A percentile compares a stretch with the other conserved stretches of the same genome.
phyloP scores from a whole-genome alignment of 2,113 vertebrate genomes.

The Rattus rattus region DNA sequence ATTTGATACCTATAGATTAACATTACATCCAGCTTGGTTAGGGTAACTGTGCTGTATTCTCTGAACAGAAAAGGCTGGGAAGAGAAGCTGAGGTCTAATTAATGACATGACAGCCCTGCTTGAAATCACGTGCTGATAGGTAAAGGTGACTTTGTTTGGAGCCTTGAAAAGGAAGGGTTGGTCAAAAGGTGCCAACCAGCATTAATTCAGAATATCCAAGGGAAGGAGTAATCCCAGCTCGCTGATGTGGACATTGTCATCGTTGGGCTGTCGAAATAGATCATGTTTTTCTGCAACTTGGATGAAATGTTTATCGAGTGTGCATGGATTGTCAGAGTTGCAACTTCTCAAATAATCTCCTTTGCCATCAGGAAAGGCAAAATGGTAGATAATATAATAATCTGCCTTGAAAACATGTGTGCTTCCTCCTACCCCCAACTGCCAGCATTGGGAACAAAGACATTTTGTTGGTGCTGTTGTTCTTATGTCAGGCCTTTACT shows the following conservation, averaged over 20 bases:
- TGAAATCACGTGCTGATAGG: neutral
- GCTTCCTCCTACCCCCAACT: no score
- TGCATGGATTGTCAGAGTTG: neutral
- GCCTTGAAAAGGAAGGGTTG: neutral
- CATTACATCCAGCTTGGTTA: neutral
- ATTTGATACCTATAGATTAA: neutral
- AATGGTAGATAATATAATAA: neutral
- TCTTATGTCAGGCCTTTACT: no score
- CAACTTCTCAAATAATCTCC: neutral
- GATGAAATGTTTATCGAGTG: neutral
- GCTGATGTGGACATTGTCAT: fast-evolving
- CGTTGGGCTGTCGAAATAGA: neutral
- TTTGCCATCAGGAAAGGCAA: neutral
- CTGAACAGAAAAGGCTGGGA: neutral
- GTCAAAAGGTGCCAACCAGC: neutral
- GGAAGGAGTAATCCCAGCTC: neutral
- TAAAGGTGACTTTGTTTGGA: neutral
- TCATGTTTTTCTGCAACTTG: neutral
- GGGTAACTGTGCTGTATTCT: neutral
- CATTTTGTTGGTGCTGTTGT: no score
- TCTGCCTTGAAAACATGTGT: neutral
- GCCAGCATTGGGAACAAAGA: no score
- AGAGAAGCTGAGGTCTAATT: neutral
- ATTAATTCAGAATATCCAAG: neutral
- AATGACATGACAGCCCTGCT: neutral